phyloP scores from a whole-genome alignment of 2,113 vertebrate genomes.

The Passer montanus region DNA sequence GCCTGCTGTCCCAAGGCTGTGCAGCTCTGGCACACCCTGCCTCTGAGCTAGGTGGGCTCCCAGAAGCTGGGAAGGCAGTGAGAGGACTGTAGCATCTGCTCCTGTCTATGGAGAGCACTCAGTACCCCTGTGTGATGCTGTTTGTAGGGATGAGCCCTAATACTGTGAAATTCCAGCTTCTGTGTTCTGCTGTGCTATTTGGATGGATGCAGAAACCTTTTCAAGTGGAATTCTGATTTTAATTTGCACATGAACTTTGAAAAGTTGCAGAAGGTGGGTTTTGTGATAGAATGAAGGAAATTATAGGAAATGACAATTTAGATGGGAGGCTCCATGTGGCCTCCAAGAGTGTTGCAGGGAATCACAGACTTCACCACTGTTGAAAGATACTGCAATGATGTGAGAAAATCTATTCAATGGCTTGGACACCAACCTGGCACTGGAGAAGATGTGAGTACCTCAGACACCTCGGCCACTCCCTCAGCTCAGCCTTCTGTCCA shows the following conservation, averaged over 20 bases:
- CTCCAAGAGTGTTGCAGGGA: neutral
- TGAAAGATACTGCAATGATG: neutral
- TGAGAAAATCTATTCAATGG: neutral
- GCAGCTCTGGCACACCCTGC: neutral
- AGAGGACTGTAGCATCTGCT: neutral
- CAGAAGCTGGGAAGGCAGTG: neutral
- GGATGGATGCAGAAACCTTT: neutral
- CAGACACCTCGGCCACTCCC: neutral
- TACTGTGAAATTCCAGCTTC: fast-evolving
- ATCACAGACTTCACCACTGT: neutral
- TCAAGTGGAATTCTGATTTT: neutral
- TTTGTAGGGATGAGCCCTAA: neutral
- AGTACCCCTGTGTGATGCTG: fast-evolving
- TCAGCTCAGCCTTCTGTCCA: neutral
- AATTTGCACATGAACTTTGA: neutral
- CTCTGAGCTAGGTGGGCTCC: neutral
- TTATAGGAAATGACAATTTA: neutral
- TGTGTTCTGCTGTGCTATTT: neutral
- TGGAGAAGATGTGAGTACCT: neutral
- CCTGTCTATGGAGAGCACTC: neutral
- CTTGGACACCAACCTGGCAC: neutral
- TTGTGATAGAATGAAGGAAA: neutral
- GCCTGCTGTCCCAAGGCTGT: neutral
- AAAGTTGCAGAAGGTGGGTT: neutral
- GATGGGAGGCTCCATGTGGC: neutral